phyloP scores from a whole-genome alignment of 2,888 invertebrate genomes.

The Epiperipatus broadwayi region DNA sequence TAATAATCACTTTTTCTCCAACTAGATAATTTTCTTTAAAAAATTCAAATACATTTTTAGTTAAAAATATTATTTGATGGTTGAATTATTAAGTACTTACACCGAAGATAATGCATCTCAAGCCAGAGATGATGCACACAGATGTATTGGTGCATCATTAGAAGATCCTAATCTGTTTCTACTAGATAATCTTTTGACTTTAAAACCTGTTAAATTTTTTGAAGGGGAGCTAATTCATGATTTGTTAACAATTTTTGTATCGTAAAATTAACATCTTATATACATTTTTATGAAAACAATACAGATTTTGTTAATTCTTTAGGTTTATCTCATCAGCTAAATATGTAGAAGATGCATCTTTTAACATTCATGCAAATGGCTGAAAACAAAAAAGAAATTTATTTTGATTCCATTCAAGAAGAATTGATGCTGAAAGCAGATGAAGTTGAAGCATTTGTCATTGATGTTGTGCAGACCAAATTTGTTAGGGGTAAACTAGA shows the following conservation, averaged over 20 bases:
- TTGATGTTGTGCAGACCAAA: slow-evolving; percentile 70
- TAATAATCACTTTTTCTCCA: too few species aligned
- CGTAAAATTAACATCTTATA: slow-evolving; percentile 80
- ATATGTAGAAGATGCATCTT: slow-evolving; percentile 88
- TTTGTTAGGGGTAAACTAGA: slow-evolving; percentile 81
- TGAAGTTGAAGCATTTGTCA: slow-evolving; percentile 87
- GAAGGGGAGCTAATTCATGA: slow-evolving; percentile 90
- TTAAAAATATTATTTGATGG: too few species aligned
- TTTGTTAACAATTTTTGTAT: slow-evolving; percentile 78
- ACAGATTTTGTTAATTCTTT: slow-evolving; percentile 59
- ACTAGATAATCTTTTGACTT: slow-evolving; percentile 71
- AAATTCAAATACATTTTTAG: too few species aligned
- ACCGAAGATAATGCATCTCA: slow-evolving; percentile 91
- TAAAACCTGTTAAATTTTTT: slow-evolving; percentile 83
- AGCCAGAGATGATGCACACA: slow-evolving; percentile 84
- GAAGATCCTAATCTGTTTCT: slow-evolving; percentile 88
- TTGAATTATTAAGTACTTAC: slow-evolving; percentile 84
- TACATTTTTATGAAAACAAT: slow-evolving; percentile 74
- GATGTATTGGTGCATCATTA: slow-evolving; percentile 79
- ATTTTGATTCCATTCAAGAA: slow-evolving; percentile 66
- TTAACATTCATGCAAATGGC: slow-evolving; percentile 94
- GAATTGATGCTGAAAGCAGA: slow-evolving; percentile 67
- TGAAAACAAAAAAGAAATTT: slow-evolving; percentile 73
- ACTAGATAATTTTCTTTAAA: too few species aligned
- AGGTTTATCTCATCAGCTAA: slow-evolving; percentile 73